These are phyloP conservation scores for Anguilla marmorata DNA, from an alignment of 2,797 vertebrate genomes.

Conservation along the genomic window DNA sequence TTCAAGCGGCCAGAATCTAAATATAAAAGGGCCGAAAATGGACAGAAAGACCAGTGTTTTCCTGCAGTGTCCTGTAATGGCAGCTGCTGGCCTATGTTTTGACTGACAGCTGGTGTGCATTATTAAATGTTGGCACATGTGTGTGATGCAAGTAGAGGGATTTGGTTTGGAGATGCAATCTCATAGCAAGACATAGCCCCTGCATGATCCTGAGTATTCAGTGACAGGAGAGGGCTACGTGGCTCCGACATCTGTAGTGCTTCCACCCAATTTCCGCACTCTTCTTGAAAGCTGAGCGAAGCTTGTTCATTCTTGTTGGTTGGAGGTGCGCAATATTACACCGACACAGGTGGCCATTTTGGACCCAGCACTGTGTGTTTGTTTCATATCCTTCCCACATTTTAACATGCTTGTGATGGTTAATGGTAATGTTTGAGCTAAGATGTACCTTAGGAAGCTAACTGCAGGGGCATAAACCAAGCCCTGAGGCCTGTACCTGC, in stretches of 20 bases:
- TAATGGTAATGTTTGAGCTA: neutral
- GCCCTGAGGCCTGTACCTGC: neutral
- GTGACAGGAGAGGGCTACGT: neutral
- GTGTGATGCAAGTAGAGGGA: neutral
- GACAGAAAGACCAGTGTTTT: neutral
- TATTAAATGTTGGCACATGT: neutral
- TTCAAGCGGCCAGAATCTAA: neutral
- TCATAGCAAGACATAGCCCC: neutral
- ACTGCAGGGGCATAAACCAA: neutral
- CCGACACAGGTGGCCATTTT: neutral
- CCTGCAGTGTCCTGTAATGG: neutral
- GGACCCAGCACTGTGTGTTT: neutral
- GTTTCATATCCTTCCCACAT: neutral
- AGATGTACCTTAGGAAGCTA: neutral
- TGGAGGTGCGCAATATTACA: neutral
- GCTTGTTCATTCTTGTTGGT: neutral
- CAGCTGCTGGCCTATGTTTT: neutral
- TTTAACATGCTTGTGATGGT: neutral
- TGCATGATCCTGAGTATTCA: neutral
- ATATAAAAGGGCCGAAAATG: neutral
- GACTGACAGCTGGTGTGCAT: neutral
- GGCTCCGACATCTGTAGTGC: neutral
- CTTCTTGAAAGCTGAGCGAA: neutral
- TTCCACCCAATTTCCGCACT: neutral
- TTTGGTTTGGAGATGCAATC: neutral